These are phyloP conservation scores for Planococcus citri DNA, from an alignment of 1,140 invertebrate genomes.

Conservation along the genomic window DNA sequence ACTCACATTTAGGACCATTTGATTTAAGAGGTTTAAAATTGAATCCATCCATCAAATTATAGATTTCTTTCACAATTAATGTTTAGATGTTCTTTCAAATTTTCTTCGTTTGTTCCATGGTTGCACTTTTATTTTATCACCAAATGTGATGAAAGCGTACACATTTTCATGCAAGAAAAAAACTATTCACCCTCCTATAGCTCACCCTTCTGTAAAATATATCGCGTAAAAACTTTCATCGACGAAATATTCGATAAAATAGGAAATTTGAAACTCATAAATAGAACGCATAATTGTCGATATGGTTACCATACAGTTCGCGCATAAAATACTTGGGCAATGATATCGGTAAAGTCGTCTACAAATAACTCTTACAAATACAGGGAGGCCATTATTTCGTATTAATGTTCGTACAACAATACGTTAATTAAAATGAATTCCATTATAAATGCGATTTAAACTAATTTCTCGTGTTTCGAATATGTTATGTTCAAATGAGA, in stretches of 20 bases:
- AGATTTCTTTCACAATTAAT: too few relatives aligned
- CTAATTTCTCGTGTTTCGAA: not conserved
- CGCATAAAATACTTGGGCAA: not conserved
- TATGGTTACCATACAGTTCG: not conserved
- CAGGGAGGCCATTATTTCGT: not conserved
- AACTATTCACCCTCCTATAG: too few relatives aligned
- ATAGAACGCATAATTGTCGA: not conserved
- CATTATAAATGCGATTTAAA: not conserved
- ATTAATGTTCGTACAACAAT: not conserved
- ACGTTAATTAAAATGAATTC: slow-evolving; percentile 4
- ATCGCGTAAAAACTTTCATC: too few relatives aligned
- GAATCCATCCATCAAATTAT: too few relatives aligned
- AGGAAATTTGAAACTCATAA: not conserved
- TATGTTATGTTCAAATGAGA: not conserved
- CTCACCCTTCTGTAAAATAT: too few relatives aligned
- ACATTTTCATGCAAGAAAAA: too few relatives aligned
- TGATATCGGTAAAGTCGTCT: not conserved
- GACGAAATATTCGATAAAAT: not conserved
- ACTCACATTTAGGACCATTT: too few relatives aligned
- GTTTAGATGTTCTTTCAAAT: too few relatives aligned
- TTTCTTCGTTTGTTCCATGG: too few relatives aligned
- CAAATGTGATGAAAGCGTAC: too few relatives aligned
- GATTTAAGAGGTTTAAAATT: too few relatives aligned
- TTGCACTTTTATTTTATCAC: too few relatives aligned
- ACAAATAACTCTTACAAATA: not conserved